Evolutionary conservation across 2,888 invertebrate species (phyloP).

Genomic region (Conomelus anceps): DNA sequence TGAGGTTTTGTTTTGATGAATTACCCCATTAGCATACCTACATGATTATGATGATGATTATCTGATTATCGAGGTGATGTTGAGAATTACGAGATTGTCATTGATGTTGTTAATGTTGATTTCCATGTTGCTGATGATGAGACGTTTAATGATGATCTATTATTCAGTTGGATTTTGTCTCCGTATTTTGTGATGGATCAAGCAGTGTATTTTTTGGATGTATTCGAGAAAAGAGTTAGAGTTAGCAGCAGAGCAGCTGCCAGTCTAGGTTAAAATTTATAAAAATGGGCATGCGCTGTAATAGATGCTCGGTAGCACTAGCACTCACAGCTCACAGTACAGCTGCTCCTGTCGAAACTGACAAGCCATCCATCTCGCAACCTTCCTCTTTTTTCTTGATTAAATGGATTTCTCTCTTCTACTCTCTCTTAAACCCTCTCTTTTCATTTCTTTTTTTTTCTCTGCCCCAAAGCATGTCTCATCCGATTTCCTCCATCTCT

Average conservation of each 20-base stretch:
- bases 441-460: background rate
- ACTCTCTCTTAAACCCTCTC: too few species aligned
- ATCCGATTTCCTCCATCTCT: background rate
- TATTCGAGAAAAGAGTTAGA: background rate
- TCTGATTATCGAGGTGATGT: too few species aligned
- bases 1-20: too few species aligned
- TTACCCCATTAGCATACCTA: too few species aligned
- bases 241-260: background rate
- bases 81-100: too few species aligned
- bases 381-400: background rate
- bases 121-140: too few species aligned
- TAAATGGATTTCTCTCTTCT: background rate
- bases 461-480: background rate
- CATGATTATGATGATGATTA: too few species aligned
- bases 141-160: background rate
- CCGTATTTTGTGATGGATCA: background rate
- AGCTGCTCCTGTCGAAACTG: background rate
- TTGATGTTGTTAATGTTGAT: too few species aligned
- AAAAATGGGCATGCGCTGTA: background rate
- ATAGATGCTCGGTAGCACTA: background rate
- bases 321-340: background rate
- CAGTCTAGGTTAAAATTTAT: background rate
- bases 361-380: background rate
- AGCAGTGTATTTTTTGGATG: background rate
- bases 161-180: background rate